phyloP scores from a whole-genome alignment of 37 sponge, comb jelly and placozoan species.

The Oopsacas minuta region DNA sequence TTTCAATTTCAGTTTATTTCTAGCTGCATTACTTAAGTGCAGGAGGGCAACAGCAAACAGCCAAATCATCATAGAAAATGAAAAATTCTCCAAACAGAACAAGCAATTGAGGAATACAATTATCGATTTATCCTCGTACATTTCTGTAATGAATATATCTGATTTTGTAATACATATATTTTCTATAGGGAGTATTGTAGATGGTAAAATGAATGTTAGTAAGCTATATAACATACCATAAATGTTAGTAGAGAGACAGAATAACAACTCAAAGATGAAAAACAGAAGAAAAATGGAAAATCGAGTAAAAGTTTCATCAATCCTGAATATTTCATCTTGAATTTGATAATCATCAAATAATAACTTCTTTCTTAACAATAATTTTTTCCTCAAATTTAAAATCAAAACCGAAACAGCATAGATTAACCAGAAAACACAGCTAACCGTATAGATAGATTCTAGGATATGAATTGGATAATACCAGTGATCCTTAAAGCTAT shows the following conservation, averaged over 20 bases:
- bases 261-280: not conserved
- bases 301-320: not conserved
- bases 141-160: not conserved
- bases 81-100: not conserved
- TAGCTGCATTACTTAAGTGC: not conserved
- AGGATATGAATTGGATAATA: too few relatives aligned
- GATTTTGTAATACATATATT: not conserved
- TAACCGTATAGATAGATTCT: not conserved
- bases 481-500: too few relatives aligned
- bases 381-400: not conserved
- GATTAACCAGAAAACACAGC: not conserved
- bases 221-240: not conserved
- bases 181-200: not conserved
- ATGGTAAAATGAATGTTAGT: not conserved
- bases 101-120: not conserved
- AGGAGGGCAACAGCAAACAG: not conserved
- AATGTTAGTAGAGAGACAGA: not conserved
- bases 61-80: slow-evolving; percentile 5
- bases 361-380: not conserved
- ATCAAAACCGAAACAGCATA: not conserved
- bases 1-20: not conserved
- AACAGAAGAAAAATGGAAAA: not conserved
- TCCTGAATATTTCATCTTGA: not conserved
- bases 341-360: not conserved
- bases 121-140: not conserved